phyloP scores from a whole-genome alignment of 92 coral and sea anemone species.

The Epizoanthus illoricatus region DNA sequence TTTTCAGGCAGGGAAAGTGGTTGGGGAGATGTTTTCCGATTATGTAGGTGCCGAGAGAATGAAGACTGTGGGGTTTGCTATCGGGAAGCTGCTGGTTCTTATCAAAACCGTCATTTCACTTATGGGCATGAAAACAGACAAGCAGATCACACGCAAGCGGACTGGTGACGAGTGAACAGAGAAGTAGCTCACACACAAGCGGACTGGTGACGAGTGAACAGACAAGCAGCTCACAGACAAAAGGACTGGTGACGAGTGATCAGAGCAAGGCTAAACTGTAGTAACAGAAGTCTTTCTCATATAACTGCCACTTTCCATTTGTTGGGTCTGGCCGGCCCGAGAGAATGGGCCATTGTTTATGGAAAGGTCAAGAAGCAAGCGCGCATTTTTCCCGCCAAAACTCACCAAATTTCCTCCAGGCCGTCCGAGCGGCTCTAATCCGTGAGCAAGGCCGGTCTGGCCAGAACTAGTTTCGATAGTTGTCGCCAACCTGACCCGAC shows the following conservation, averaged over 20 bases:
- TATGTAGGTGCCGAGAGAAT: background rate
- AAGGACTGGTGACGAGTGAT: background rate
- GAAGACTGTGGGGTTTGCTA: background rate
- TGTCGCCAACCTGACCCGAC: no score
- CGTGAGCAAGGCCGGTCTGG: no score
- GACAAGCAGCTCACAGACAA: background rate
- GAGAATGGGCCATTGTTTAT: no score
- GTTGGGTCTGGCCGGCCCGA: no score
- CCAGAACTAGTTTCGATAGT: no score
- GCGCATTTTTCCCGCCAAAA: no score
- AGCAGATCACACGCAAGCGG: background rate
- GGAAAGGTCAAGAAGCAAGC: no score
- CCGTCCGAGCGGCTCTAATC: no score
- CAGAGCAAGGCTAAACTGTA: no score
- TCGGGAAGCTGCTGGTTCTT: background rate
- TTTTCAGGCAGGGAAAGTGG: background rate
- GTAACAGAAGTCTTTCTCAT: no score
- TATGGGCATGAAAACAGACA: background rate
- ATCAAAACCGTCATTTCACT: background rate
- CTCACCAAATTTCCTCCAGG: no score
- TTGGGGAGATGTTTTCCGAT: background rate
- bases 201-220: background rate
- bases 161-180: background rate
- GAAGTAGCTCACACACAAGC: background rate
- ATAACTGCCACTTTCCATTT: no score